Conservation (phyloP, 1,140 invertebrate genomes). For the Telenomus remus region DNA sequence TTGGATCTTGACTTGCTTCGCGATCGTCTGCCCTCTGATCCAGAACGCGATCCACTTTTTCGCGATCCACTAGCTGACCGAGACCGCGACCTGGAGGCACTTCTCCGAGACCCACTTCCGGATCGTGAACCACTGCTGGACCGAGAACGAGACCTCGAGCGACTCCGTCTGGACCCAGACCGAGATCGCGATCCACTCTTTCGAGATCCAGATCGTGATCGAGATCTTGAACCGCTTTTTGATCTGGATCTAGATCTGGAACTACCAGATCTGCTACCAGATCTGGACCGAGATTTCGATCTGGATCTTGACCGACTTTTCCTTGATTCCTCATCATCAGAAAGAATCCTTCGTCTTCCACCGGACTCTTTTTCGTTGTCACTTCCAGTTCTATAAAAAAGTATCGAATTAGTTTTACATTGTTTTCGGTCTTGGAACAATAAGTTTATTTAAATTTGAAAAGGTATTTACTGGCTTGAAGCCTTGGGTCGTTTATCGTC, state of each 20-base stretch:
- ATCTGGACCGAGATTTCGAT: constrained; percentile 63
- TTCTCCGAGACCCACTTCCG: constrained; percentile 62
- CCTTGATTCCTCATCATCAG: constrained; percentile 73
- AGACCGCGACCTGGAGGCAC: constrained; percentile 60
- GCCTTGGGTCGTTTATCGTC: constrained; percentile 78
- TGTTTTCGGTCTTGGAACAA: neutral
- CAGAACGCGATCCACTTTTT: constrained; percentile 61
- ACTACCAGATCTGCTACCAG: constrained; percentile 39
- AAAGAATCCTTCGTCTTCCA: constrained; percentile 71
- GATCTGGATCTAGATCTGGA: constrained; percentile 62
- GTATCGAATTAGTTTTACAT: neutral
- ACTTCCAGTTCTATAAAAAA: constrained; percentile 73
- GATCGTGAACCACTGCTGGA: constrained; percentile 63
- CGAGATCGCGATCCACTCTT: constrained; percentile 41
- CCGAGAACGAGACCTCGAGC: constrained; percentile 61
- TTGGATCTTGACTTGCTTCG: constrained; percentile 67
- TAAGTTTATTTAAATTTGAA: neutral
- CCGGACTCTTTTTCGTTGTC: constrained; percentile 74
- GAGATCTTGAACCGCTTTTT: constrained; percentile 65
- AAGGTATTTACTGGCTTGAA: constrained; percentile 75
- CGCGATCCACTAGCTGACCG: constrained; percentile 57
- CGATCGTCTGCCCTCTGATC: constrained; percentile 63
- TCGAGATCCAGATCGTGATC: constrained; percentile 63
- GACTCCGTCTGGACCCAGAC: constrained; percentile 40
- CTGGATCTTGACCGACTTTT: constrained; percentile 62